Evolutionary conservation across 2,888 invertebrate genomes (phyloP).

Genomic region (Epinotia brunnichana): DNA sequence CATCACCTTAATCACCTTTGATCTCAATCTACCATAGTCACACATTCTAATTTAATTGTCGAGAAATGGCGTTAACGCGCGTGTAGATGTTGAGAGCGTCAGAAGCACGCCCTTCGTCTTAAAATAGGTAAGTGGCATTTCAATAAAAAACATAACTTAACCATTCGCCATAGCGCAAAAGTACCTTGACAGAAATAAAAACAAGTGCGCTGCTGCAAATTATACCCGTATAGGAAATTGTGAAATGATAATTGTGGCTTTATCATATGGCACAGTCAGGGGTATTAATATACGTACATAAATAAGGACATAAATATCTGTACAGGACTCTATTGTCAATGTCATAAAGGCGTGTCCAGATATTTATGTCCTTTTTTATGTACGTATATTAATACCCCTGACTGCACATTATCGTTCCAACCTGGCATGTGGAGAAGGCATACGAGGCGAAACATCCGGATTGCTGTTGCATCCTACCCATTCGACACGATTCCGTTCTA

Average conservation of each 20-base stretch:
- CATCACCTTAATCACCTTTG: not conserved
- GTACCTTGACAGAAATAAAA: not conserved
- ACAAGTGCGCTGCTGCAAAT: conserved; percentile 6
- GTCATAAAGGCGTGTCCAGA: too few species aligned
- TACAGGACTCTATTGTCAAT: too few species aligned
- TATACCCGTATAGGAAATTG: not conserved
- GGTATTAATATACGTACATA: too few species aligned
- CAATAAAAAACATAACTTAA: conserved; percentile 1
- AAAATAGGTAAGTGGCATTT: not conserved
- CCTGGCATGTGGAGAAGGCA: not conserved
- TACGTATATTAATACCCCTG: too few species aligned
- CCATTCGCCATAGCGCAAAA: conserved; percentile 30
- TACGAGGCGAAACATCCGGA: conserved; percentile 12
- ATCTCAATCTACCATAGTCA: not conserved
- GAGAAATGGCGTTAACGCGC: not conserved
- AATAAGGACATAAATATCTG: too few species aligned
- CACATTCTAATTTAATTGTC: not conserved
- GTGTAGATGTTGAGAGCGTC: not conserved
- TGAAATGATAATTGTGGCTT: conserved; percentile 5
- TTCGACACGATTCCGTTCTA: not conserved
- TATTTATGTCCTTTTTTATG: too few species aligned
- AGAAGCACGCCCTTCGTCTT: not conserved
- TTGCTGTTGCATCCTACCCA: conserved; percentile 24
- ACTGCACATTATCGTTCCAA: not conserved
- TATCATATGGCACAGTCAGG: too few species aligned